phyloP scores from a whole-genome alignment of 2,888 invertebrate species.

The Hypsopygia costalis region DNA sequence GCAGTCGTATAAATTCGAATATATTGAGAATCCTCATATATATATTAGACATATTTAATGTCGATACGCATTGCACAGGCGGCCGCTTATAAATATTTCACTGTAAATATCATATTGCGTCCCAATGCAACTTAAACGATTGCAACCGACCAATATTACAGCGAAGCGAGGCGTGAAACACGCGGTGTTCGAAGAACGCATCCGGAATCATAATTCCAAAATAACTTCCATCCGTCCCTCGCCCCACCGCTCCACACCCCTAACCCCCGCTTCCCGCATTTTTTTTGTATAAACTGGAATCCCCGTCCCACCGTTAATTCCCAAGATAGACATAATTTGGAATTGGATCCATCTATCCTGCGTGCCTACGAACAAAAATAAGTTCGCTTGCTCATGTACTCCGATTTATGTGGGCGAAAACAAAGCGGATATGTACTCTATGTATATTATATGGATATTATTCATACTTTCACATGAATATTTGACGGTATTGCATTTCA shows the following conservation, averaged over 20 bases:
- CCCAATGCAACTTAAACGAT: conserved; percentile 53
- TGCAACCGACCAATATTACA: conserved; percentile 64
- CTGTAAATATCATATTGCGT: conserved; percentile 38
- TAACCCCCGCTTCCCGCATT: conserved; percentile 41
- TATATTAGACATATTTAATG: no score
- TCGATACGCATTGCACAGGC: no score
- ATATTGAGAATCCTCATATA: no score
- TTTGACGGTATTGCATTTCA: no score
- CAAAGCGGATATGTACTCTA: no score
- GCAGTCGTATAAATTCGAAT: no score
- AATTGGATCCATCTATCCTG: conserved; percentile 81
- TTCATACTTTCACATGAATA: no score
- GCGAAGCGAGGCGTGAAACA: conserved; percentile 76
- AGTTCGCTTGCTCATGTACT: conserved; percentile 55
- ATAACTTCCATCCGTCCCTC: conserved; percentile 69
- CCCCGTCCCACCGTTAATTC: conserved; percentile 78
- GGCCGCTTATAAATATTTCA: conserved; percentile 17
- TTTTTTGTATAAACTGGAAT: conserved; percentile 79
- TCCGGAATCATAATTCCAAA: conserved; percentile 81
- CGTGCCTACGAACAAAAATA: conserved; percentile 74
- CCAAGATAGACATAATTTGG: conserved; percentile 82
- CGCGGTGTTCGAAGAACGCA: conserved; percentile 66
- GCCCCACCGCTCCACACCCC: conserved; percentile 34
- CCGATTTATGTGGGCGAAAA: conserved; percentile 69
- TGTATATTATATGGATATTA: no score